Evolutionary conservation across 2,888 invertebrate species (phyloP).

Genomic region (Drosophila paranaensis): DNA sequence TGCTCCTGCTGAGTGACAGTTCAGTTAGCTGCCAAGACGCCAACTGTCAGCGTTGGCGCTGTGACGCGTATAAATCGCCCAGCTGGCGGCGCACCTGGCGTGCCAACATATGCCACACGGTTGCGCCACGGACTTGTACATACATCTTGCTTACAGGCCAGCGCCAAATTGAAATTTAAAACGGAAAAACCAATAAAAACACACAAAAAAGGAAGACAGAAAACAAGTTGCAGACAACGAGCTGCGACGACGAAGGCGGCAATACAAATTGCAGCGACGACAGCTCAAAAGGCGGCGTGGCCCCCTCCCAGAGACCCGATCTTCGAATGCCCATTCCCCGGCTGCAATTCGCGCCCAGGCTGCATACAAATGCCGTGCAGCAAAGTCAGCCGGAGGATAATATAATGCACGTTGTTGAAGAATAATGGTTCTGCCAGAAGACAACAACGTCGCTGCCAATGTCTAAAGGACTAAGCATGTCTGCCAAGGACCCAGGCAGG

Average conservation of each 20-base stretch:
- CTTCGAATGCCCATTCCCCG: slow-evolving; percentile 49
- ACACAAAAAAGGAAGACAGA: background rate
- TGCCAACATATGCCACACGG: slow-evolving; percentile 55
- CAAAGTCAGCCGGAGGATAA: slow-evolving; percentile 71
- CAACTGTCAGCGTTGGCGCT: slow-evolving; percentile 57
- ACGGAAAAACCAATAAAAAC: slow-evolving; percentile 81
- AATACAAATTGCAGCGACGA: slow-evolving; percentile 82
- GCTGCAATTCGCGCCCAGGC: slow-evolving; percentile 75
- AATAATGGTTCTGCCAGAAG: slow-evolving; percentile 77
- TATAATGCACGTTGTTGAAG: slow-evolving; percentile 77
- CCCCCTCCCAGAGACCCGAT: slow-evolving; percentile 9
- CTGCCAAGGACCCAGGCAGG: slow-evolving; percentile 50
- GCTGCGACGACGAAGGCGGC: slow-evolving; percentile 45
- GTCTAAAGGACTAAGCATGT: slow-evolving; percentile 68
- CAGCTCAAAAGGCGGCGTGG: slow-evolving; percentile 72
- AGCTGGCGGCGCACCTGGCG: slow-evolving; percentile 63
- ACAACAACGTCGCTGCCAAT: slow-evolving; percentile 64
- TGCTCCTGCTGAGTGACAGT: slow-evolving; percentile 74
- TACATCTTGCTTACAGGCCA: slow-evolving; percentile 76
- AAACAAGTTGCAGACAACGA: slow-evolving; percentile 63
- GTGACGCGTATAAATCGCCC: slow-evolving; percentile 81
- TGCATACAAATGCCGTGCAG: slow-evolving; percentile 71
- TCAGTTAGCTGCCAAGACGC: slow-evolving; percentile 73
- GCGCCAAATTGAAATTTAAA: slow-evolving; percentile 82
- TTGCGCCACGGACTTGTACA: slow-evolving; percentile 49